These are phyloP conservation scores for Trogon surrucura DNA, from an alignment of 2,113 vertebrate genomes.

Conservation along the genomic window DNA sequence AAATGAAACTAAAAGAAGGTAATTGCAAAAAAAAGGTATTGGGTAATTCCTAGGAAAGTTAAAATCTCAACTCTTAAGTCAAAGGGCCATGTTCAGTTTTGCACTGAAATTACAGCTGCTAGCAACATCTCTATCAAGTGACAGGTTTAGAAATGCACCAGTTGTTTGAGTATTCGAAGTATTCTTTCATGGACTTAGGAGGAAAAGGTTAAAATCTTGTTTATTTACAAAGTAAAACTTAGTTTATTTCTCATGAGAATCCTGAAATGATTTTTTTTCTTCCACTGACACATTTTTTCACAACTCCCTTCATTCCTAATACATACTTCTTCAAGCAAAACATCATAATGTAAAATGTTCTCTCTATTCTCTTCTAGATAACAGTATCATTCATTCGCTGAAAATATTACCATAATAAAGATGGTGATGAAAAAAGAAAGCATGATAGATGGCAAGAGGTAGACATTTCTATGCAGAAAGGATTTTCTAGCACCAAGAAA, in stretches of 20 bases:
- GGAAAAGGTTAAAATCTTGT: neutral
- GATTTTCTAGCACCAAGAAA: neutral
- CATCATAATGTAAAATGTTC: neutral
- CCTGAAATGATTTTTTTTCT: neutral
- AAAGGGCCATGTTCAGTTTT: neutral
- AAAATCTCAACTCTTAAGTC: neutral
- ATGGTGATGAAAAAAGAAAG: neutral
- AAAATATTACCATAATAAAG: neutral
- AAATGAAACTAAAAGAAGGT: neutral
- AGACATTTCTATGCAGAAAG: neutral
- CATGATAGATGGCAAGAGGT: neutral
- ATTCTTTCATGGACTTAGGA: neutral
- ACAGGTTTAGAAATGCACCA: neutral
- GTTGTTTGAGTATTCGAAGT: neutral
- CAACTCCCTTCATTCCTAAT: neutral
- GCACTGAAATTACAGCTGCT: neutral
- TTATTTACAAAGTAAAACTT: neutral
- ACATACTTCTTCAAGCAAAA: neutral
- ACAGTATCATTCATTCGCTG: neutral
- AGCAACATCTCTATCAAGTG: neutral
- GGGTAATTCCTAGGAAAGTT: neutral
- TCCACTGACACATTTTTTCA: neutral
- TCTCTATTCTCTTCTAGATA: neutral
- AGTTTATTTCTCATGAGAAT: neutral
- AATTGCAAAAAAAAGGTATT: neutral